Percentiles rank a stretch among this genome's conserved stretches.
These are phyloP conservation scores for Abrostola tripartita DNA, from an alignment of 2,888 invertebrate species.

Conservation along the genomic window DNA sequence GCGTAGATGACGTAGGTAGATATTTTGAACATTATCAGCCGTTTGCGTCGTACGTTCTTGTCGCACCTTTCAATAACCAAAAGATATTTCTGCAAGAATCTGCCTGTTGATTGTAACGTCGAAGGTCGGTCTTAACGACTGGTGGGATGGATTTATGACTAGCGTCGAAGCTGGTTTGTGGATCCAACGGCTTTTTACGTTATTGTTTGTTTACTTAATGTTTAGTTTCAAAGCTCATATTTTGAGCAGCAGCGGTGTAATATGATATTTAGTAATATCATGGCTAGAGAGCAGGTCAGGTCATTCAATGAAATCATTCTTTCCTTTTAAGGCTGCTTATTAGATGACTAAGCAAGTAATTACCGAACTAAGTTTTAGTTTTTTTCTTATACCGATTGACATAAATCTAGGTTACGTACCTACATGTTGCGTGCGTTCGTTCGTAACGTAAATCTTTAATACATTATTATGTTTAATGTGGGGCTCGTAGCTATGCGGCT, in stretches of 20 bases:
- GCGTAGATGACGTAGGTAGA: too few species aligned
- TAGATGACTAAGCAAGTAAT: constrained; percentile 10
- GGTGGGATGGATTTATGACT: constrained; percentile 28
- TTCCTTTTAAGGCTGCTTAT: too few species aligned
- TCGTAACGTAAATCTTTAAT: too few species aligned
- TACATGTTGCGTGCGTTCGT: too few species aligned
- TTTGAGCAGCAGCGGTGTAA: background rate
- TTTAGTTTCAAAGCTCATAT: background rate
- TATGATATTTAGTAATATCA: background rate
- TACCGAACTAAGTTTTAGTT: constrained; percentile 1
- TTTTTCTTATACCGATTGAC: too few species aligned
- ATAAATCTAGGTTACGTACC: too few species aligned
- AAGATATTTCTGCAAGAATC: background rate
- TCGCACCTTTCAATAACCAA: background rate
- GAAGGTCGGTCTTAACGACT: constrained; percentile 32
- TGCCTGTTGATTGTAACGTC: constrained; percentile 33
- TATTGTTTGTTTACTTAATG: constrained; percentile 15
- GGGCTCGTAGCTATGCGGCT: too few species aligned
- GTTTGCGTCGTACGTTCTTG: too few species aligned
- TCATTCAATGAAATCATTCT: too few species aligned
- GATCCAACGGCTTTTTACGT: constrained; percentile 10
- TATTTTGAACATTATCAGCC: too few species aligned
- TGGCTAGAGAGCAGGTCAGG: too few species aligned
- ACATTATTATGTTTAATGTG: background rate
- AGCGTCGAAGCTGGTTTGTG: constrained; percentile 9